Evolutionary conservation across 2,888 invertebrate species (phyloP).

Genomic region (Polymixis flavicincta): DNA sequence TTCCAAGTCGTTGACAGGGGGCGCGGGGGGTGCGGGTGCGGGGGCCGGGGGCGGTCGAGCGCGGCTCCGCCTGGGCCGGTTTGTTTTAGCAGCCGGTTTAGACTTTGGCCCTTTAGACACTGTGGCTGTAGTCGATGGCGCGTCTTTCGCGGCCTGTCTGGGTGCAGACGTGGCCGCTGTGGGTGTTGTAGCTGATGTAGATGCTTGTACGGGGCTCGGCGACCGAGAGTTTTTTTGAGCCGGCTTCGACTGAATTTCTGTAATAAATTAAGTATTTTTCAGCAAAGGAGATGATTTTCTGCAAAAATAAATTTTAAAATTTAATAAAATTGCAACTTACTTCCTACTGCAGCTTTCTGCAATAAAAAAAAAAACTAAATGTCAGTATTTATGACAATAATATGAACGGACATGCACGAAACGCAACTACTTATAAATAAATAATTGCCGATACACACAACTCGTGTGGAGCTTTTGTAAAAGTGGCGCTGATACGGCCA

Average conservation of each 20-base stretch:
- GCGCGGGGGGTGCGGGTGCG: neutral
- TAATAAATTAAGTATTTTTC: neutral
- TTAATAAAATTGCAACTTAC: conserved; percentile 21
- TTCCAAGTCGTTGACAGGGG: conserved; percentile 13
- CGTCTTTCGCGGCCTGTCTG: neutral
- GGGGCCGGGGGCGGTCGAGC: neutral
- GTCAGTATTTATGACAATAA: conserved; percentile 4
- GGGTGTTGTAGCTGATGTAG: neutral
- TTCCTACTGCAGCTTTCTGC: conserved; percentile 23
- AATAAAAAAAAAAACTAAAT: conserved; percentile 5
- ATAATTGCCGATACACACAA: neutral
- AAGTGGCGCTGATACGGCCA: neutral
- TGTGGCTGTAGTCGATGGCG: neutral
- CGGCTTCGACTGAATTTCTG: conserved; percentile 7
- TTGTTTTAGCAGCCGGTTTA: neutral
- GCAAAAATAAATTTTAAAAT: neutral
- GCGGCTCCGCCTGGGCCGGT: neutral
- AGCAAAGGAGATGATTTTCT: neutral
- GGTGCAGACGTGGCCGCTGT: neutral
- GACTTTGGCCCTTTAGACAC: neutral
- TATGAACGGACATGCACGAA: neutral
- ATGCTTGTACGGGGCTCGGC: neutral
- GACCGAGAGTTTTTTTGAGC: neutral
- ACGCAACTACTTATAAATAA: neutral
- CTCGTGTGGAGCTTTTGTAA: neutral